These are phyloP conservation scores for Drosophila pseudotakahashii DNA, from an alignment of 2,888 invertebrate genomes.

Conservation along the genomic window DNA sequence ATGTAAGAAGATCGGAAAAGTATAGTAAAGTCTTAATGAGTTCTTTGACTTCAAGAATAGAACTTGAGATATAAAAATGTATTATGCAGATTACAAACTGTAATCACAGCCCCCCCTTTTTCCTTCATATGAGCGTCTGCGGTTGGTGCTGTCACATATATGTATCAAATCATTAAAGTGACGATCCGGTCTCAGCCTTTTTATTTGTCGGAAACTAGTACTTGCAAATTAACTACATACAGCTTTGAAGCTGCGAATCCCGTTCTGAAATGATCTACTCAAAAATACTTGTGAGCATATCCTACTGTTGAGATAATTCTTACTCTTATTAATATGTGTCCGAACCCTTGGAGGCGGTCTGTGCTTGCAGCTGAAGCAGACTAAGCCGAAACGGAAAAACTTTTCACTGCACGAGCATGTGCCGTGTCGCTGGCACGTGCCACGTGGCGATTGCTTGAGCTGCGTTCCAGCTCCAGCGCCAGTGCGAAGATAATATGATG, in stretches of 20 bases:
- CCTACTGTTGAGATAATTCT: not conserved
- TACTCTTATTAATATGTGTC: not conserved
- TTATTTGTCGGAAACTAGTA: not conserved
- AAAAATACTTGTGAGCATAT: not conserved
- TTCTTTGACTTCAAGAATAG: too few species aligned
- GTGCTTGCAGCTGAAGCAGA: conserved; percentile 14
- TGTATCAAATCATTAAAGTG: too few species aligned
- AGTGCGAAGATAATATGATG: conserved; percentile 35
- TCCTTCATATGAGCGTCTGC: too few species aligned
- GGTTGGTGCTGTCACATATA: too few species aligned
- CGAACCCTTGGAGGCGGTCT: conserved; percentile 6
- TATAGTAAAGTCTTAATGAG: too few species aligned
- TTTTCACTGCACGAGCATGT: conserved; percentile 34
- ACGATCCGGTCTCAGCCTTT: too few species aligned
- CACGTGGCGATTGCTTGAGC: conserved; percentile 35
- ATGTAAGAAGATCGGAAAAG: too few species aligned
- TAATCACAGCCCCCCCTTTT: too few species aligned
- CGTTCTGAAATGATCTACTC: not conserved
- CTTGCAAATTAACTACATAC: not conserved
- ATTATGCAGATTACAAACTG: too few species aligned
- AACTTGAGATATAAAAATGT: too few species aligned
- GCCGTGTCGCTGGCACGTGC: conserved; percentile 60
- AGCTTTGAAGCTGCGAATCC: not conserved
- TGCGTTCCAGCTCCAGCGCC: conserved; percentile 10
- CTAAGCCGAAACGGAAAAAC: conserved; percentile 48